These are phyloP conservation scores for Hypsopygia costalis DNA, from an alignment of 2,888 invertebrate species.

Conservation along the genomic window DNA sequence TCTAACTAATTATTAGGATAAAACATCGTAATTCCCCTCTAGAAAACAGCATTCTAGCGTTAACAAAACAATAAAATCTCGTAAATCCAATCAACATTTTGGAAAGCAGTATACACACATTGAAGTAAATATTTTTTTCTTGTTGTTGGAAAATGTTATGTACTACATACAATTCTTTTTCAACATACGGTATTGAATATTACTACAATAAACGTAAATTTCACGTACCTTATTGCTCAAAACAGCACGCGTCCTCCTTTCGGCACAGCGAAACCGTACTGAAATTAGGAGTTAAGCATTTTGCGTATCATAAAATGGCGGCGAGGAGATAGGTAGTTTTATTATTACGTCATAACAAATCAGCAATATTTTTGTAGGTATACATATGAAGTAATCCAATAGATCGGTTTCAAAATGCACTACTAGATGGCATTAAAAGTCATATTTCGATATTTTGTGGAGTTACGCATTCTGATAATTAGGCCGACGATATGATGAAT, in stretches of 20 bases:
- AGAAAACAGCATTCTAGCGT: neutral
- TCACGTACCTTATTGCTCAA: neutral
- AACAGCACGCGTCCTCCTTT: neutral
- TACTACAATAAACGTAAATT: constrained; percentile 1
- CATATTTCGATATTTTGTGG: neutral
- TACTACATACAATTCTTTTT: constrained; percentile 1
- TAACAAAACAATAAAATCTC: neutral
- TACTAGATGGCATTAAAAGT: constrained; percentile 1
- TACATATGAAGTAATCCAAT: constrained; percentile 1
- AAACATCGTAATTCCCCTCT: neutral
- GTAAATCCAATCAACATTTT: neutral
- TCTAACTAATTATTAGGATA: neutral
- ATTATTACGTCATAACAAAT: neutral
- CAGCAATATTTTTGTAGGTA: constrained; percentile 1
- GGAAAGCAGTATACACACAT: neutral
- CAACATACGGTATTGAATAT: constrained; percentile 1
- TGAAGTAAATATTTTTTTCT: neutral
- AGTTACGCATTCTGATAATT: constrained; percentile 2
- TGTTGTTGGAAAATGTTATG: constrained; percentile 2
- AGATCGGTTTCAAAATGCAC: neutral
- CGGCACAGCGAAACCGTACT: constrained; percentile 1
- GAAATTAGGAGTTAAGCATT: constrained; percentile 1
- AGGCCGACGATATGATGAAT: neutral
- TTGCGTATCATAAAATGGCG: constrained; percentile 1
- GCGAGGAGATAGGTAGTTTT: neutral